Percentiles rank a stretch among this genome's conserved stretches.
Conservation (phyloP, 2,113 vertebrate genomes). For the Apodemus speciosus region DNA sequence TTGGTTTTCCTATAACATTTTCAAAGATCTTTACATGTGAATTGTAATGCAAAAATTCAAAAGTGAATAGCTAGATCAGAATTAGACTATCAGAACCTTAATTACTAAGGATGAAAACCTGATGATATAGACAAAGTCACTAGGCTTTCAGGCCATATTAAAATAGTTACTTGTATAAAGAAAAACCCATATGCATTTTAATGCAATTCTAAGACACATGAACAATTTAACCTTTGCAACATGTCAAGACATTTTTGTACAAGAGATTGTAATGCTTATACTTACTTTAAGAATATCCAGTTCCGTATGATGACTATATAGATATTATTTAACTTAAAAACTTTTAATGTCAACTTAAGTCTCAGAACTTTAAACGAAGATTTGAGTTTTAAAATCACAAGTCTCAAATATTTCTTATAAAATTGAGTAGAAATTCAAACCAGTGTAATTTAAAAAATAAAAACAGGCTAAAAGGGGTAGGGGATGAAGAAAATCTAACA, state of each 20-base stretch:
- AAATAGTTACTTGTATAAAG: conserved; percentile 3
- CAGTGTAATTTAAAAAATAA: conserved; percentile 55
- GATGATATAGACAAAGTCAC: not conserved
- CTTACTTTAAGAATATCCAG: conserved; percentile 65
- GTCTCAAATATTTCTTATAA: conserved; percentile 54
- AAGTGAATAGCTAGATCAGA: conserved; percentile 33
- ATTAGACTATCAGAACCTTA: not conserved
- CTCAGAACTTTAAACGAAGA: conserved; percentile 60
- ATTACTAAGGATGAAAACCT: conserved; percentile 5
- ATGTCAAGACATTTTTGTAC: conserved; percentile 34
- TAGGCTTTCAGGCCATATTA: conserved; percentile 24
- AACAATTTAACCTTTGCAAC: conserved; percentile 40
- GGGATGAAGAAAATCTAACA: not conserved
- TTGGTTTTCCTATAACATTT: conserved; percentile 55
- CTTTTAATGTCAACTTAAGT: conserved; percentile 46
- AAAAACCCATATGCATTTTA: conserved; percentile 5
- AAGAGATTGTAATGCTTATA: conserved; percentile 21
- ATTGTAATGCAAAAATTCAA: conserved; percentile 46
- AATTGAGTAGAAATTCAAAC: conserved; percentile 46
- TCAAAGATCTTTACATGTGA: conserved; percentile 41
- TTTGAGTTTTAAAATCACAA: conserved; percentile 56
- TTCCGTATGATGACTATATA: conserved; percentile 40
- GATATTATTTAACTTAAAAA: conserved; percentile 46
- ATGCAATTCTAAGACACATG: conserved; percentile 51
- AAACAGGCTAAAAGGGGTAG: conserved; percentile 30